Percentiles rank a stretch among this genome's conserved stretches.
phyloP scores from a whole-genome alignment of 2,113 vertebrate species.

The Phycodurus eques region DNA sequence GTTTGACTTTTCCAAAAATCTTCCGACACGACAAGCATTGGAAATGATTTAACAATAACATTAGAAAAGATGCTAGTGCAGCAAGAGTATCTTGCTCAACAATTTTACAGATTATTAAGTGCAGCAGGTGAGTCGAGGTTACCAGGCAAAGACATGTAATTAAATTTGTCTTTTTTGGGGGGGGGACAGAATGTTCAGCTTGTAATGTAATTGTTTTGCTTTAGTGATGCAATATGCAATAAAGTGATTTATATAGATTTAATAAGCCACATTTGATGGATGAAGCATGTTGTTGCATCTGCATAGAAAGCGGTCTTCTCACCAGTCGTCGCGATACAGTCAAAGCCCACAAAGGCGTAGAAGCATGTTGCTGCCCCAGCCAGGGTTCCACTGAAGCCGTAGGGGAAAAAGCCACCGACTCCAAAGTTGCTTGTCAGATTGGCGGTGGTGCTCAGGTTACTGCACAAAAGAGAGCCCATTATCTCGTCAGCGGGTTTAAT shows the following conservation, averaged over 20 bases:
- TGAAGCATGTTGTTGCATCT: neutral
- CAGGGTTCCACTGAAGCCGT: conserved; percentile 78
- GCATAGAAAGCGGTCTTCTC: neutral
- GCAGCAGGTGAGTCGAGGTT: too few species aligned
- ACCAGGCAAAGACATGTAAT: too few species aligned
- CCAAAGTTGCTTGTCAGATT: conserved; percentile 73
- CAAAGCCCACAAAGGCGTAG: conserved; percentile 88
- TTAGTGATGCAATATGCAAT: neutral
- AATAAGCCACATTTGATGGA: neutral
- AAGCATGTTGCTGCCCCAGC: conserved; percentile 84
- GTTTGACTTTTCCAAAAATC: neutral
- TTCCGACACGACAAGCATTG: too few species aligned
- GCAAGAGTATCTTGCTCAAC: neutral
- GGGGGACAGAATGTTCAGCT: neutral
- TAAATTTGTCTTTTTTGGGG: neutral
- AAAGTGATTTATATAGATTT: neutral
- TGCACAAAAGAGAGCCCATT: conserved; percentile 40
- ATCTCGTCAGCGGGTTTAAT: conserved; percentile 8
- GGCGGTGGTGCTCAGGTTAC: conserved; percentile 62
- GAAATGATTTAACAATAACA: neutral
- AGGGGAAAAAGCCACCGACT: conserved; percentile 82
- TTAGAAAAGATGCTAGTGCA: neutral
- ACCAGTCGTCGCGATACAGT: conserved; percentile 85
- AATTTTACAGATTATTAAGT: too few species aligned
- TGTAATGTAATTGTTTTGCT: neutral